A percentile compares a stretch with the other conserved stretches of the same genome.
These are phyloP conservation scores for Synergus japonicus DNA, from an alignment of 2,888 invertebrate species.

Conservation along the genomic window DNA sequence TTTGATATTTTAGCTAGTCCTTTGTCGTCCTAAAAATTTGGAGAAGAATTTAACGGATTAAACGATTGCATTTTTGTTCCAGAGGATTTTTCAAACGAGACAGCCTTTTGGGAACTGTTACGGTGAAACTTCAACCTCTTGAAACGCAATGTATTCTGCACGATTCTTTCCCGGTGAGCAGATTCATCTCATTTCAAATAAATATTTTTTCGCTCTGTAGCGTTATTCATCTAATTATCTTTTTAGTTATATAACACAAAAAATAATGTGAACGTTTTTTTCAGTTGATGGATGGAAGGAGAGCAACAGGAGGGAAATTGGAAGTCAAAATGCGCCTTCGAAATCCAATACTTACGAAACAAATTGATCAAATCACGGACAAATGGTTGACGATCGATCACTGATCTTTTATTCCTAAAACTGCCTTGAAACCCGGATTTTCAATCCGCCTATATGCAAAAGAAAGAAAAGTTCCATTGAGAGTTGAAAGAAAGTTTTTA, in stretches of 20 bases:
- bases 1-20: background rate
- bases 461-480: background rate
- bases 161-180: constrained; percentile 94
- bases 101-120: constrained; percentile 88
- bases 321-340: constrained; percentile 93
- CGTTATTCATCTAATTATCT: background rate
- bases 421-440: background rate
- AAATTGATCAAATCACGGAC: constrained; percentile 92
- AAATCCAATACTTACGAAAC: constrained; percentile 92
- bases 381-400: constrained; percentile 94
- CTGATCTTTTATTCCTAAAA: constrained; percentile 65
- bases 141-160: constrained; percentile 94
- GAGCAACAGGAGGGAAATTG: constrained; percentile 91
- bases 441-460: background rate
- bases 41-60: background rate
- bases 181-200: background rate
- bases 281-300: constrained; percentile 93
- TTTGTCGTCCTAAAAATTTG: background rate
- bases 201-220: no score
- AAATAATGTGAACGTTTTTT: constrained; percentile 61
- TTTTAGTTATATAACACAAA: constrained; percentile 12
- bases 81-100: constrained; percentile 97
- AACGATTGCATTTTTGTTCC: constrained; percentile 75
- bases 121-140: constrained; percentile 91
- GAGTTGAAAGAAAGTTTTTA: background rate